phyloP scores from a whole-genome alignment of 2,888 invertebrate species.

The Synanthedon vespiformis region DNA sequence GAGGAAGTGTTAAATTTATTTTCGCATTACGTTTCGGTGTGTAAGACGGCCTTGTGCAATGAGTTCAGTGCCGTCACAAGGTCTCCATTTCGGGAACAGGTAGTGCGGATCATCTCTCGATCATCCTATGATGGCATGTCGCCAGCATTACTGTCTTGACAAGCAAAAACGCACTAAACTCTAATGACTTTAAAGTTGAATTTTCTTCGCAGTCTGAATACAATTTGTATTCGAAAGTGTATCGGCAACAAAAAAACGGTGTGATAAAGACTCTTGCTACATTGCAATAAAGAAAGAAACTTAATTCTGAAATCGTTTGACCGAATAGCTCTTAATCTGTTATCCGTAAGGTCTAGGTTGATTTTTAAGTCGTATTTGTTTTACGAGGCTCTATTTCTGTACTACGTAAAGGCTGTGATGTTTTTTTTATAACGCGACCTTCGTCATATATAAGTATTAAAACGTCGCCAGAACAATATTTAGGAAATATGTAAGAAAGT shows the following conservation, averaged over 20 bases:
- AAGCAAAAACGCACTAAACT: not conserved
- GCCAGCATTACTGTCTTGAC: conserved; percentile 4
- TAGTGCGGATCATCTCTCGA: conserved; percentile 13
- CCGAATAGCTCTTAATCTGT: no score
- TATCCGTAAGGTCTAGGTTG: no score
- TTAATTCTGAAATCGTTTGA: no score
- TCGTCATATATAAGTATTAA: no score
- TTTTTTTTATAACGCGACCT: not conserved
- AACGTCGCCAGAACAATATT: no score
- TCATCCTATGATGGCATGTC: conserved; percentile 3
- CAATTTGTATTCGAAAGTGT: no score
- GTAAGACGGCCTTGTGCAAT: conserved; percentile 12
- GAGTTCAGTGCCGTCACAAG: conserved; percentile 38
- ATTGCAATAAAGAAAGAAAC: no score
- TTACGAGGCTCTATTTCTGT: conserved; percentile 3
- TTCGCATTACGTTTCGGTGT: not conserved
- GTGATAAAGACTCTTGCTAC: no score
- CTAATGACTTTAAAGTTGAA: not conserved
- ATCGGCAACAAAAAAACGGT: no score
- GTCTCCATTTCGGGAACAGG: conserved; percentile 27
- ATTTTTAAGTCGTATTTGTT: not conserved
- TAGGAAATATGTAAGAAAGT: no score
- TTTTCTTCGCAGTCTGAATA: not conserved
- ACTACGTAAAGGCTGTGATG: not conserved
- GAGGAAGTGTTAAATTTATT: no score